Evolutionary conservation across 1,140 invertebrate genomes (phyloP).

Genomic region (Pachypeltis micranthus): DNA sequence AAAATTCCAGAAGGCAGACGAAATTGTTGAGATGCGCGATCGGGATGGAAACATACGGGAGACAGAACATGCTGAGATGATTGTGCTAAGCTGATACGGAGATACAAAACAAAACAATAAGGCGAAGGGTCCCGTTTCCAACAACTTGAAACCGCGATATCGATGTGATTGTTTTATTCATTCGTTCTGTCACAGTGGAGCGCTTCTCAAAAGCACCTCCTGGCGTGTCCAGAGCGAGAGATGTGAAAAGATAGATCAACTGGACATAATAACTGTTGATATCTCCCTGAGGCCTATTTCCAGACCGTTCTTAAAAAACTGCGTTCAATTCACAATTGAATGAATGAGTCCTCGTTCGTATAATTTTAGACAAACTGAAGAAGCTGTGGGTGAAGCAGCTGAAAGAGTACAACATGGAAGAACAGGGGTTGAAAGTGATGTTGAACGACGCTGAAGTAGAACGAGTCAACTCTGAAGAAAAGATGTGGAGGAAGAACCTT

Average conservation of each 20-base stretch:
- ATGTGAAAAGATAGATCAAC: conserved; percentile 17
- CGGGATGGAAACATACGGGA: too few species aligned
- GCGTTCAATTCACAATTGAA: conserved; percentile 32
- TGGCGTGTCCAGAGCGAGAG: background rate
- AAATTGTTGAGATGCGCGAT: too few species aligned
- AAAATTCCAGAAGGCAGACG: too few species aligned
- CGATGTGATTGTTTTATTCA: too few species aligned
- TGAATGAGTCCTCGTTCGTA: conserved; percentile 12
- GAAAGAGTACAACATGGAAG: conserved; percentile 39
- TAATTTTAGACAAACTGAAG: conserved; percentile 37
- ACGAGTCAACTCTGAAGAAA: conserved; percentile 24
- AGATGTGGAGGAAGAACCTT: conserved; percentile 17
- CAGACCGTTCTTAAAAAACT: conserved; percentile 13
- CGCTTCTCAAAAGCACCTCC: too few species aligned
- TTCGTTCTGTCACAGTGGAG: too few species aligned
- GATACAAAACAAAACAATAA: too few species aligned
- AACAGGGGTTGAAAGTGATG: conserved; percentile 38
- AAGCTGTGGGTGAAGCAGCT: conserved; percentile 37
- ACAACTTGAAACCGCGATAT: too few species aligned
- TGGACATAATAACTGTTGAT: conserved; percentile 31
- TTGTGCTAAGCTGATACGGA: too few species aligned
- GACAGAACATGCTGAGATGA: too few species aligned
- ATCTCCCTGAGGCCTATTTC: conserved; percentile 34
- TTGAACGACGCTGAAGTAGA: conserved; percentile 32
- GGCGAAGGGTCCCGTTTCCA: too few species aligned